Conservation (phyloP, 2,888 invertebrate species). For the Rambutsinella grinnellia region DNA sequence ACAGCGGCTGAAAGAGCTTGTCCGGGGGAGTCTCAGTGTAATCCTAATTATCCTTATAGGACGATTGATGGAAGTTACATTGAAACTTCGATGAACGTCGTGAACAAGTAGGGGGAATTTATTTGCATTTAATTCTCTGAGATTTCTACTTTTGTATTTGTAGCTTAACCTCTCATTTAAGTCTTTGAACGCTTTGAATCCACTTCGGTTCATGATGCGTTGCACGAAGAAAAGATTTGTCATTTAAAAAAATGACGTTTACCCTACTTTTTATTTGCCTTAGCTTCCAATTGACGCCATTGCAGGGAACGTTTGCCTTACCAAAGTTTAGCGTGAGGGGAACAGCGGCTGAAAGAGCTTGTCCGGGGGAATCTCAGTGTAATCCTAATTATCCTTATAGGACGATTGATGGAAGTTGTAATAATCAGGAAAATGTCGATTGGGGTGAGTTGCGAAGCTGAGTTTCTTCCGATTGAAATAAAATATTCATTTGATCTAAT, state of each 20-base stretch:
- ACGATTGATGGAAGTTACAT: slow-evolving; percentile 87
- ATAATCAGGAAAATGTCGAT: slow-evolving; percentile 85
- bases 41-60: slow-evolving; percentile 72
- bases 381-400: slow-evolving; percentile 72
- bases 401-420: slow-evolving; percentile 93
- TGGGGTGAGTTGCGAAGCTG: slow-evolving; percentile 77
- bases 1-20: slow-evolving; percentile 62
- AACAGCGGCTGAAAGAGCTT: slow-evolving; percentile 60
- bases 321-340: slow-evolving; percentile 63
- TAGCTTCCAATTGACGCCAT: slow-evolving; percentile 62
- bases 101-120: slow-evolving; percentile 68
- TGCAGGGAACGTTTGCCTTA: slow-evolving; percentile 65
- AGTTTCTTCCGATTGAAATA: not conserved
- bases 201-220: not conserved
- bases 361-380: slow-evolving; percentile 62
- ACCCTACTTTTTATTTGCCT: not conserved
- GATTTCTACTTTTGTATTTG: slow-evolving; percentile 7
- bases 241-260: slow-evolving; percentile 11
- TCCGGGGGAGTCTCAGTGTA: slow-evolving; percentile 61
- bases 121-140: slow-evolving; percentile 7
- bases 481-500: not conserved
- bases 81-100: slow-evolving; percentile 69
- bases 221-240: not conserved
- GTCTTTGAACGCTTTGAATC: not conserved
- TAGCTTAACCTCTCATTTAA: not conserved